These are phyloP conservation scores for Arctia plantaginis DNA, from an alignment of 2,888 invertebrate genomes.

Conservation along the genomic window DNA sequence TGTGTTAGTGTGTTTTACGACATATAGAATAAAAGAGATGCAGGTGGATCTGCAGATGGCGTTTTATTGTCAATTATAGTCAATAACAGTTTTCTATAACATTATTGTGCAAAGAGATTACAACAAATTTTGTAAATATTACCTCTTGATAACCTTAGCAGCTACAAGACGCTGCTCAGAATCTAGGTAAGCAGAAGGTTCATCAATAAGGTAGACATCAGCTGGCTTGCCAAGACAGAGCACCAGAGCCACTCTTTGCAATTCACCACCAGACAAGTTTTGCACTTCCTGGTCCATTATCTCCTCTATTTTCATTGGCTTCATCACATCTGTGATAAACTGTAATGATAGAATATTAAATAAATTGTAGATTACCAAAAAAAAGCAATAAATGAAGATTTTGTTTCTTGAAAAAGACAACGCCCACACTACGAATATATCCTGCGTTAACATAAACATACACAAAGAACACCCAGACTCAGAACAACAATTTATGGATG, in stretches of 20 bases:
- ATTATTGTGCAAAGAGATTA: not conserved
- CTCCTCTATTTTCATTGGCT: slow-evolving; percentile 98
- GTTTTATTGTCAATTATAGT: too few species aligned
- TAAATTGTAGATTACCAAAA: not conserved
- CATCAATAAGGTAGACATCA: slow-evolving; percentile 99
- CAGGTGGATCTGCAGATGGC: too few species aligned
- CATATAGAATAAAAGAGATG: too few species aligned
- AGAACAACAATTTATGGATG: too few species aligned
- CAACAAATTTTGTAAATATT: slow-evolving; percentile 19
- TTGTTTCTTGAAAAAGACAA: too few species aligned
- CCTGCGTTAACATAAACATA: too few species aligned
- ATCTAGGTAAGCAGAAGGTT: slow-evolving; percentile 99
- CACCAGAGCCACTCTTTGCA: slow-evolving; percentile 98
- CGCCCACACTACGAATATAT: too few species aligned
- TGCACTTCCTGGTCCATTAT: slow-evolving; percentile 99
- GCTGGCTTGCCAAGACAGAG: slow-evolving; percentile 99
- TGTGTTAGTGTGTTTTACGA: too few species aligned
- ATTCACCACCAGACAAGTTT: slow-evolving; percentile 99
- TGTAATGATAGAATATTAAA: slow-evolving; percentile 70
- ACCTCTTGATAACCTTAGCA: slow-evolving; percentile 99
- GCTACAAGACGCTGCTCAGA: slow-evolving; percentile 99
- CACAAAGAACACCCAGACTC: too few species aligned
- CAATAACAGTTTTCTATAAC: too few species aligned
- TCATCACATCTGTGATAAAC: slow-evolving; percentile 99
- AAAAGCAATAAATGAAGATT: too few species aligned